Evolutionary conservation across 2,888 invertebrate species (phyloP).

Genomic region (Agrochola circellaris): DNA sequence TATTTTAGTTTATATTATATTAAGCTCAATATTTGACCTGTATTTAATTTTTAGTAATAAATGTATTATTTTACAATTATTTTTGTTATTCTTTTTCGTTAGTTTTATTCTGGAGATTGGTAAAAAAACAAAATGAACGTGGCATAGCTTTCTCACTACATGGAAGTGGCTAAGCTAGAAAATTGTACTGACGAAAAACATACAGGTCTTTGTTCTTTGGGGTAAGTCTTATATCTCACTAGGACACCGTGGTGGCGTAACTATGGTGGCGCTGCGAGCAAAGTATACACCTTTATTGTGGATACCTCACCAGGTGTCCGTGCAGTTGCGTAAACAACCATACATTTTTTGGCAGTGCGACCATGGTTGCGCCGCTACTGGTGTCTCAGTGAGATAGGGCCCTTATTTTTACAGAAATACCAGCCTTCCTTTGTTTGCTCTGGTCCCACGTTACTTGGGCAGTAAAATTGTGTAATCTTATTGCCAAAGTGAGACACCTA

Average conservation of each 20-base stretch:
- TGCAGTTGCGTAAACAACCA: no score
- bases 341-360: no score
- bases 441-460: not conserved
- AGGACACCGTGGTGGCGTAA: no score
- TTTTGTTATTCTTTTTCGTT: constrained; percentile 28
- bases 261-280: no score
- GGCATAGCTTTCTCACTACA: not conserved
- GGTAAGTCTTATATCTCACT: not conserved
- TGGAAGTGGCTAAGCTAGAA: not conserved
- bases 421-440: not conserved
- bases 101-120: not conserved
- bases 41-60: constrained; percentile 67
- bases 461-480: no score
- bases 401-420: not conserved
- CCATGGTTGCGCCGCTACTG: no score
- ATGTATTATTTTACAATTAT: constrained; percentile 61
- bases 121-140: not conserved
- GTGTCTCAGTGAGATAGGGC: no score
- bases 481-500: no score
- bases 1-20: constrained; percentile 65
- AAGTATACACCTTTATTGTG: no score
- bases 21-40: constrained; percentile 69
- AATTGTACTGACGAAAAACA: not conserved
- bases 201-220: not conserved
- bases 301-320: no score